Base-by-base conservation (phyloP, 2,797 vertebrate species). In the Aldrovandia affinis region DNA sequence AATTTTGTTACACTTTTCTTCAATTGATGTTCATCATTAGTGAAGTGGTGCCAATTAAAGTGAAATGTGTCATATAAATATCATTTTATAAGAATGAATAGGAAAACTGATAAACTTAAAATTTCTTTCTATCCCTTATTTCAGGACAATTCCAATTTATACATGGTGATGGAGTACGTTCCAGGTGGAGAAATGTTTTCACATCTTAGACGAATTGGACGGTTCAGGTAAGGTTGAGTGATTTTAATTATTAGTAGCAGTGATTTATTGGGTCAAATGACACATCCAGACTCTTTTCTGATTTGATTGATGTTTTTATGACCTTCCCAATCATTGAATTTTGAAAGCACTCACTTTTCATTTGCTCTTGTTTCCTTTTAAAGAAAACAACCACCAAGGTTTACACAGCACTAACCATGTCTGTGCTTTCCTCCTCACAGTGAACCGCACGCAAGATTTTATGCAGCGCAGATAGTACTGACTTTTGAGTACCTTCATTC, bases 401-500 rank as follows among this genome's bases (percentile, higher is more conserved):
- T 25, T 44, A n/a, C 25, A 47, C 10, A 36, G 30, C 14, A 15
- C 25, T 82, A 22, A 83, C 70, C 22, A 14, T 39, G 68, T 61
- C 18, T 78, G 54, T 80, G n/a, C 57, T 81, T 84, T 55, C 47
- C 86, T 2, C 82, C 84, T 89, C 85, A 59, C 87, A 99, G 98
- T 95, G 98, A 99, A 95, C 94, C 97, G 87, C 98, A 99, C 89
- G 98, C 98, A 91, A 95, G 98, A 89, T 99, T 99, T 96, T 99
- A 99, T 95, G 98, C 98, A 95, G 98, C 98, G 95, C 98, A 99
- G 95, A 99, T 99, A 92, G 97, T 99, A 90, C 96, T 99, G 93
- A 99, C 98, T 65, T 99, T 99, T 90, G 98, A 99, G 97, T 99
- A 99, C 96, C 98, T 99, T 92, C 98, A 99, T 95, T 98, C 97